Base-by-base conservation (phyloP, 2,113 vertebrate species). In the Hystrix cristata region DNA sequence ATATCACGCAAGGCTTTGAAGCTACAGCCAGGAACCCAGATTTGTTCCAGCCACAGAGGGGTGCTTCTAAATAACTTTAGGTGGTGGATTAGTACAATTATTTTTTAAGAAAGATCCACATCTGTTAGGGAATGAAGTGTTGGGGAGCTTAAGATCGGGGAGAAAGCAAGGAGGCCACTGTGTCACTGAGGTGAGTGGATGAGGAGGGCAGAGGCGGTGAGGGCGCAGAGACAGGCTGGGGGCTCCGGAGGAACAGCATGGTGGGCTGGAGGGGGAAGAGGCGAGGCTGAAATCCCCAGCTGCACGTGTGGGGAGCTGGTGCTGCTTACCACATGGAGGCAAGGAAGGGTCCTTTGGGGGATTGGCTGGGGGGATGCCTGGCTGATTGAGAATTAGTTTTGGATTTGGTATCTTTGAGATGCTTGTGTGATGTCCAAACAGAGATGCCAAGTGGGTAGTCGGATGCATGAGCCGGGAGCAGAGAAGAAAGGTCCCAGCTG, bases 371-470 rank as follows among this genome's bases (percentile, higher is more conserved):
- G 69, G 51, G 90, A 16, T 34, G 62, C 46, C n/a, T 38, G 16
- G 55, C 19, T 51, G 59, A 86, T 46, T 14, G 12, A 94, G 69
- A 55, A 71, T 87, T 62, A 15, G 1, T 94, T 94, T 95, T 82
- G 94, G 94, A 94, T 65, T 74, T 87, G 95, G 85, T 87, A 67
- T 87, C 87, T 91, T 76, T 46, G 89, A 88, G 86, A 86, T 16
- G 51, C 62, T 88, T 71, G 65, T 10, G 38, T 94, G 93, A 86
- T 16, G 25, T 71, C 93, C 82, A 81, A 74, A 71, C 21, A 59
- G 76, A 81, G 81, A 85, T 6, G 90, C 94, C 67, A 72, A 90
- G 90, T 12, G 81, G 95, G 86, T 86, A 94, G 86, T 71, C 83
- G 84, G 97, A 74, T 72, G 88, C 16, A 74, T 5, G 43, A 80